Evolutionary conservation across 2,888 invertebrate species (phyloP).

Genomic region (Ctenicera cuprea): DNA sequence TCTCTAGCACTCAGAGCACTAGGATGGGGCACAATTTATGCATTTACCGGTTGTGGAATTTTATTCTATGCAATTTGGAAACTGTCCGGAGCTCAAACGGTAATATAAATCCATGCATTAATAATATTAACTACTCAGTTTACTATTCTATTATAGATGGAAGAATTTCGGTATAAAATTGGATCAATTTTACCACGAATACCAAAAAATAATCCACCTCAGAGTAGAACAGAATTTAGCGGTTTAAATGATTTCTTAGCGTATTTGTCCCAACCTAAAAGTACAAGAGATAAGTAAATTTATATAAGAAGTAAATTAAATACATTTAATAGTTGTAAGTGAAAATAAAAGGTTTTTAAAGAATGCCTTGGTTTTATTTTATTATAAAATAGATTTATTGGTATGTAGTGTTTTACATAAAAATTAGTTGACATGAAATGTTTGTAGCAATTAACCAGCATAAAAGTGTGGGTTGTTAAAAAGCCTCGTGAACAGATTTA

Average conservation of each 20-base stretch:
- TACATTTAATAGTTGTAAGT: background rate
- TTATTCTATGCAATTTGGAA: slow-evolving; percentile 92
- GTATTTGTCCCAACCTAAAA: slow-evolving; percentile 75
- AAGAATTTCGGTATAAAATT: slow-evolving; percentile 89
- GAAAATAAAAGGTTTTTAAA: background rate
- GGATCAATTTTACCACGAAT: slow-evolving; percentile 85
- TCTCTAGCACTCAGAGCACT: slow-evolving; percentile 88
- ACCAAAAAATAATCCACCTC: slow-evolving; percentile 85
- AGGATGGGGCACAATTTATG: slow-evolving; percentile 91
- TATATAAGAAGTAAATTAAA: background rate
- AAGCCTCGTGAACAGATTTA: too few relatives aligned
- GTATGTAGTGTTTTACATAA: too few relatives aligned
- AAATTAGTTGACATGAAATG: too few relatives aligned
- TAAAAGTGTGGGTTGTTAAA: too few relatives aligned
- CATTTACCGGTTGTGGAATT: slow-evolving; percentile 88
- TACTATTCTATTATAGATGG: slow-evolving; percentile 76
- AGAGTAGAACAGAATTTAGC: slow-evolving; percentile 90
- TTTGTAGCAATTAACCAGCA: too few relatives aligned
- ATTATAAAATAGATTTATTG: too few relatives aligned
- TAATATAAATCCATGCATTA: slow-evolving; percentile 72
- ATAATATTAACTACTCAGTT: background rate
- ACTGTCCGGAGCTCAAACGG: slow-evolving; percentile 89
- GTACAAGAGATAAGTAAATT: slow-evolving; percentile 35
- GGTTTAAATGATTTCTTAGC: slow-evolving; percentile 89
- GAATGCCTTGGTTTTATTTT: background rate